Conservation (phyloP, 2,113 vertebrate genomes). For the Halcyon senegalensis region DNA sequence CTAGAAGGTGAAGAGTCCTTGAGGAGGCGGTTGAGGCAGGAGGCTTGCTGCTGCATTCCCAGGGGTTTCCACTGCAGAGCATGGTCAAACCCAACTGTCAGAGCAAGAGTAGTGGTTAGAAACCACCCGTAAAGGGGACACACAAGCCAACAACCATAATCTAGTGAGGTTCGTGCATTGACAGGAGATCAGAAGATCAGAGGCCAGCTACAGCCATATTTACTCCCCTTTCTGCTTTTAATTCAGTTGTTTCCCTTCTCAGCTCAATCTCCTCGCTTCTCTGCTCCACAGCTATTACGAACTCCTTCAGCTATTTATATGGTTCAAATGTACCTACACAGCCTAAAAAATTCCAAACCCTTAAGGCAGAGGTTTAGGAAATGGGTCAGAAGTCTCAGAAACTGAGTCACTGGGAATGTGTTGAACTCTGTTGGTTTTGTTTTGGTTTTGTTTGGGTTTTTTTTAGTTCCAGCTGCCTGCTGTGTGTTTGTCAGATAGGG, state of each 20-base stretch:
- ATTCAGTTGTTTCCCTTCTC: background rate
- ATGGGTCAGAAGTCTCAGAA: constrained; percentile 34
- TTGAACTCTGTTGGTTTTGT: background rate
- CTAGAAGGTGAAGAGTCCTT: background rate
- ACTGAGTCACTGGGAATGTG: constrained; percentile 20
- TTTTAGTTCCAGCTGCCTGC: constrained; percentile 20
- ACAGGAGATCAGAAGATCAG: background rate
- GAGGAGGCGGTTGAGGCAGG: background rate
- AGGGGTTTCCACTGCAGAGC: background rate
- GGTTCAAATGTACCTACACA: background rate
- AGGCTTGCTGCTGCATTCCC: background rate
- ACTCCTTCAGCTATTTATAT: background rate
- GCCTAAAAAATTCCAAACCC: background rate
- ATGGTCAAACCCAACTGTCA: background rate
- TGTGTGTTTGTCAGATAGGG: constrained; percentile 51
- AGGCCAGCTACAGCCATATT: background rate
- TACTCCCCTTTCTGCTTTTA: background rate
- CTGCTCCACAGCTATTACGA: background rate
- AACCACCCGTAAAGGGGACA: background rate
- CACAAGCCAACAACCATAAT: background rate
- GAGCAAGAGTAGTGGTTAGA: background rate
- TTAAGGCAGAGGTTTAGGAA: constrained; percentile 33
- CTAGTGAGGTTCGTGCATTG: background rate
- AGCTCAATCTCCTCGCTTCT: background rate
- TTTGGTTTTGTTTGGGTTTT: background rate